Evolutionary conservation across 1,140 invertebrate species (phyloP).

Genomic region (Conus ventricosus): DNA sequence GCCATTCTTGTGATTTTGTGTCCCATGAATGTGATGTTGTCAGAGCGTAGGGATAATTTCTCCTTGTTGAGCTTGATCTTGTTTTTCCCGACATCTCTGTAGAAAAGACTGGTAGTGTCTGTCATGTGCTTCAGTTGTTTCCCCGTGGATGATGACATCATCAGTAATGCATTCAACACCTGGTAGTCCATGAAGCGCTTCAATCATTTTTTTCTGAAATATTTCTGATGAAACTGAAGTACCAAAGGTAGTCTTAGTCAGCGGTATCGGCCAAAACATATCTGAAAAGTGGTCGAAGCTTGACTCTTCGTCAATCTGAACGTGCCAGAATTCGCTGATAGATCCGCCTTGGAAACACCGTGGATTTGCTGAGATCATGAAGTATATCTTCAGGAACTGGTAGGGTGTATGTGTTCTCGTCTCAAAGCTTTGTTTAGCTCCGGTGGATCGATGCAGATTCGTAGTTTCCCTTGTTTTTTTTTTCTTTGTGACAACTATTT

Average conservation of each 20-base stretch:
- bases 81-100: constrained; percentile 59
- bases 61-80: constrained; percentile 70
- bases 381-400: constrained; percentile 52
- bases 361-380: constrained; percentile 42
- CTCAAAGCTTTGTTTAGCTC: constrained; percentile 54
- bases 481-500: constrained; percentile 52
- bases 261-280: too few relatives aligned
- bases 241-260: constrained; percentile 31
- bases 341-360: constrained; percentile 52
- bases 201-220: constrained; percentile 61
- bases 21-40: too few relatives aligned
- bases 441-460: constrained; percentile 41
- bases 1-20: constrained; percentile 52
- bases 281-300: too few relatives aligned
- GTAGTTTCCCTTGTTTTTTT: not conserved
- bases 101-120: constrained; percentile 54
- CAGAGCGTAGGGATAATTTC: constrained; percentile 54
- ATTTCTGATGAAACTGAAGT: constrained; percentile 49
- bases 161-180: constrained; percentile 53
- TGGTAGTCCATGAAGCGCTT: constrained; percentile 60
- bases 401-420: constrained; percentile 46
- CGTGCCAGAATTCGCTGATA: constrained; percentile 53
- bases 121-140: constrained; percentile 46
- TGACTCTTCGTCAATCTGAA: constrained; percentile 40
- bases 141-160: constrained; percentile 67